phyloP scores from a whole-genome alignment of 2,797 vertebrate species.

The Sebastes alutus region DNA sequence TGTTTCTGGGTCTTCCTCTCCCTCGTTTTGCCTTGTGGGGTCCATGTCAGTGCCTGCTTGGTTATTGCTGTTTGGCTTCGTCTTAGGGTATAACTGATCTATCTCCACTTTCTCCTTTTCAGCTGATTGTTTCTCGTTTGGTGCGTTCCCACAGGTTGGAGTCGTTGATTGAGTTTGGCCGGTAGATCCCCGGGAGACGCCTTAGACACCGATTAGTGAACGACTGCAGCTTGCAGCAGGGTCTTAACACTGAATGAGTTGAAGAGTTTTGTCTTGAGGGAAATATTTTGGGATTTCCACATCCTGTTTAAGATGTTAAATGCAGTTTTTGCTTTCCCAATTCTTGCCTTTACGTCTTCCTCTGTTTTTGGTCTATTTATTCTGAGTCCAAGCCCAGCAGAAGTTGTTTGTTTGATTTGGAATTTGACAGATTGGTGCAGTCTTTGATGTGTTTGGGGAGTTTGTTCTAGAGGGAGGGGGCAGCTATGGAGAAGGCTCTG shows the following conservation, averaged over 20 bases:
- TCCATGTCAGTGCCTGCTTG: not conserved
- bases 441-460: too few species aligned
- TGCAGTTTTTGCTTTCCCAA: not conserved
- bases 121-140: not conserved
- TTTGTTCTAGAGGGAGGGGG: too few species aligned
- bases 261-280: not conserved
- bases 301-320: not conserved
- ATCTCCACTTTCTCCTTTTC: not conserved
- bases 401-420: not conserved
- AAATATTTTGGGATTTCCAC: not conserved
- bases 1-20: not conserved
- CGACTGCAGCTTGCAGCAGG: not conserved
- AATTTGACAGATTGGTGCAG: too few species aligned
- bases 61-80: not conserved
- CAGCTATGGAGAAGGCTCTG: too few species aligned
- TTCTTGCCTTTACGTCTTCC: not conserved
- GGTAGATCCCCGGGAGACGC: not conserved
- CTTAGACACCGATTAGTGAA: not conserved
- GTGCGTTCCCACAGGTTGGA: not conserved
- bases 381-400: not conserved
- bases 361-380: not conserved
- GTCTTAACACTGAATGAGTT: not conserved
- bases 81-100: not conserved
- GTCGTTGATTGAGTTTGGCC: not conserved
- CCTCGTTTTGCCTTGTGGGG: not conserved